A percentile compares a stretch with the other conserved stretches of the same genome.
These are phyloP conservation scores for Halcyon badia DNA, from an alignment of 2,797 vertebrate genomes.

Conservation along the genomic window DNA sequence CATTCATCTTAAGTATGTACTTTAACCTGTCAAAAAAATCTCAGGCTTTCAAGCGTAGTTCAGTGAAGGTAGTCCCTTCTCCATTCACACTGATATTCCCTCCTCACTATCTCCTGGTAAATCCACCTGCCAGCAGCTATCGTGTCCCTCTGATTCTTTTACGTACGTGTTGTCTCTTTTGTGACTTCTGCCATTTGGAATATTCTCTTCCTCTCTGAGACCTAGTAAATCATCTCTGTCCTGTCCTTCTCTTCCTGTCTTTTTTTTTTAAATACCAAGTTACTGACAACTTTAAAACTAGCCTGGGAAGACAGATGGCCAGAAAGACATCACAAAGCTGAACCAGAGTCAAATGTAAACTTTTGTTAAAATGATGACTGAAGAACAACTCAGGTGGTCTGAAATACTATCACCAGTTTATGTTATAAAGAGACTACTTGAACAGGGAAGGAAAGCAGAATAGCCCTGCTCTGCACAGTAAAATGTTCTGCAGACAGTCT, in stretches of 20 bases:
- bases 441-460: background rate
- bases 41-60: background rate
- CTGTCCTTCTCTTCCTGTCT: background rate
- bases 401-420: background rate
- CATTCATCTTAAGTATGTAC: background rate
- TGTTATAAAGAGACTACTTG: background rate
- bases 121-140: background rate
- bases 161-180: background rate
- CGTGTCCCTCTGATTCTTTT: background rate
- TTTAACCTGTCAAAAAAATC: background rate
- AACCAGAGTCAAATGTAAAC: background rate
- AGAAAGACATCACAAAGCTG: background rate
- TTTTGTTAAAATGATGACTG: background rate
- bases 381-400: background rate
- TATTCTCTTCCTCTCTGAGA: background rate
- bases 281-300: conserved; percentile 22
- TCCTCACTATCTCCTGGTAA: background rate
- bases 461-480: background rate
- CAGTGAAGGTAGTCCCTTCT: background rate
- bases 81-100: background rate
- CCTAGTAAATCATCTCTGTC: background rate
- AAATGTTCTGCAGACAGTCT: background rate
- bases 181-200: background rate
- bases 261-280: background rate
- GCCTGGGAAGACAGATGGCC: background rate